Evolutionary conservation across 2,797 vertebrate species (phyloP), one percentile per base, ranked within the genome.

Genomic region (Oreortyx pictus): DNA sequence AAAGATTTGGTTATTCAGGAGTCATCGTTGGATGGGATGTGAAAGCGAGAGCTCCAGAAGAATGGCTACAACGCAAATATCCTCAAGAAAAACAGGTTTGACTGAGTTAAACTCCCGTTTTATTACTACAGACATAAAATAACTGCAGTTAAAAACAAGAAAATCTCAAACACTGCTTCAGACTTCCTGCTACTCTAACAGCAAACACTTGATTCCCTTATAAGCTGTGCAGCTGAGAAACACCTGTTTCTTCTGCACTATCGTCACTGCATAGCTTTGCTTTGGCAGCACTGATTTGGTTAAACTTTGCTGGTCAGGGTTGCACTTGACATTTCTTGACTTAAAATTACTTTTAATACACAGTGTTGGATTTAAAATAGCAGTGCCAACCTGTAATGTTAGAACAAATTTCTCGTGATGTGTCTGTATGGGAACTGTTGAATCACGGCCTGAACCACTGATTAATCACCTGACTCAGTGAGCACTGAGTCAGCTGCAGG

Each of bases 11-110:
- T 43, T 97, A 97, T 96, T 82, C 97, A 0, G 98, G 98, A 75
- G 98, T 98, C 90, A 97, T 97, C 75, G 88, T 98, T 46, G 97
- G 98, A 93, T 98, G 98, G 98, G 98, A 98, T 86, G 50, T 93
- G 8, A 98, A 98, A 94, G 90, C 97, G 33, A 87, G 70, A 79
- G 97, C 97, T 57, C 97, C 98, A n/a, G 66, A 73, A 41, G 96
- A 98, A 67, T 97, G 96, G 97, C 89, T 97, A 2, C 90, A 95
- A 82, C 92, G 60, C 68, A 71, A 95, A 87, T 79, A 89, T 16
- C 43, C 72, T 90, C 65, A 84, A 61, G 41, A 52, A 1, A 91
- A 92, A 81, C 84, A 95, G 83, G 62, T 92, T 4, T 83, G 82
- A 93, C 79, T 59, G 35, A 16, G 17, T 50, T 65, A 24, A 86